Base-by-base conservation (phyloP, 2,797 vertebrate genomes). In the Sphenopsis melanotis region DNA sequence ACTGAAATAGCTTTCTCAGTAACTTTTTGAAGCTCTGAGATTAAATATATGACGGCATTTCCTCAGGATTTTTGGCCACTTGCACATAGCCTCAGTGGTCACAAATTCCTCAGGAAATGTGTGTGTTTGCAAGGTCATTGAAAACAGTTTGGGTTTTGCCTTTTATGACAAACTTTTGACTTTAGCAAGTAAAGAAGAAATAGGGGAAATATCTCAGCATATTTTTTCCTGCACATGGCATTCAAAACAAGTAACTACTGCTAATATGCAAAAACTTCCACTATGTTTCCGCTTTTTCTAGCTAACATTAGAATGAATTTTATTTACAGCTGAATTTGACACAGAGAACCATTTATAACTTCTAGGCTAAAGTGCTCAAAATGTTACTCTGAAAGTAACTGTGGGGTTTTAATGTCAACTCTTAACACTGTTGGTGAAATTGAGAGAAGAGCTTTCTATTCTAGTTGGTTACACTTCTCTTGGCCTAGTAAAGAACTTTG, bases 51-150 rank as follows among this genome's bases (percentile, higher is more conserved):
- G 26, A 72, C 0, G 0, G 26, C 56, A 87, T 90, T 91, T 93
- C 94, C 92, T 87, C 47, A 50, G 47, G 36, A 52, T 78, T 96
- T 89, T 69, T 87, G 76, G 61, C 94, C 69, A 69, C 47, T 65
- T 69, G 82, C 59, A 75, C 55, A 47, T 11, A 68, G 49, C 63
- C 39, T 91, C 75, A 61, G 83, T 91, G 82, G 87, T 74, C 83
- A 95, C 60, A 87, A 55, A 95, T 93, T 93, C 83, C 92, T 92
- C 68, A 89, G 92, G 91, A 95, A 94, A 87, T 44, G 10, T 85
- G 42, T 49, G 32, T 71, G 23, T 47, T 61, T 59, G 59, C 12
- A 55, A 63, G 42, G 59, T 87, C 76, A n/a, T 59, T 91, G 61
- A 87, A 93, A 91, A 91, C 22, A 47, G 65, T 92, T 74, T 80